Base-by-base conservation (phyloP, 2,888 invertebrate genomes). In the Mimas tiliae region DNA sequence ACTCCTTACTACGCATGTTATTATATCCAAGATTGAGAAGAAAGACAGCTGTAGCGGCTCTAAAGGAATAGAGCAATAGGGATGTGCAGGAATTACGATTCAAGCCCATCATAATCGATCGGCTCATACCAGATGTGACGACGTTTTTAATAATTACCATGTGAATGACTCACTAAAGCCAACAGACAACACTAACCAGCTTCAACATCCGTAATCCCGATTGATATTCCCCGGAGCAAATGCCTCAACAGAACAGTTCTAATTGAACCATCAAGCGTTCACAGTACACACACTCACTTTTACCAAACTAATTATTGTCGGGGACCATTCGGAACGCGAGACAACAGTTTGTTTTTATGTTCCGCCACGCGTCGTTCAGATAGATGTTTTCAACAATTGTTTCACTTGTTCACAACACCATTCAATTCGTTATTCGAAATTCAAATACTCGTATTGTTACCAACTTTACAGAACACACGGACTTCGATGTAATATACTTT, bases 271-370 rank as follows among this genome's bases (percentile, higher is more conserved):
- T 87, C 85, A 88, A 88, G 77, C 85, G 88, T 87, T 84, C 87
- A 89, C 88, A 87, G 82, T 84, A 88, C 90, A 90, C 88, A 89
- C 92, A 91, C 91, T 88, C 91, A 92, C 91, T 92, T 91, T 90
- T 91, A 90, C 88, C 86, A 85, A 90, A 89, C 90, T 89, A 91
- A 90, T 90, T 86, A 88, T 84, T 84, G 85, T 79, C 76, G 83
- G 81, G 83, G 88, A 89, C 84, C 88, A 89, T 88, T 90, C 87
- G 83, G 81, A 88, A 86, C 83, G 84, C 80, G 82, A 88, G 84
- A 85, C 84, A 85, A 84, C 83, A 88, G 87, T 89, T 90, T 88
- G 87, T 88, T 89, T 85, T 86, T 84, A 81, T 81, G 82, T 85
- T 83, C 83, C 86, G 90, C 87, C 87, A 90, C 88, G 87, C 88